A percentile compares a stretch with the other conserved stretches of the same genome.
These are phyloP conservation scores for Megastigmus dorsalis DNA, from an alignment of 2,888 invertebrate species.

Conservation along the genomic window DNA sequence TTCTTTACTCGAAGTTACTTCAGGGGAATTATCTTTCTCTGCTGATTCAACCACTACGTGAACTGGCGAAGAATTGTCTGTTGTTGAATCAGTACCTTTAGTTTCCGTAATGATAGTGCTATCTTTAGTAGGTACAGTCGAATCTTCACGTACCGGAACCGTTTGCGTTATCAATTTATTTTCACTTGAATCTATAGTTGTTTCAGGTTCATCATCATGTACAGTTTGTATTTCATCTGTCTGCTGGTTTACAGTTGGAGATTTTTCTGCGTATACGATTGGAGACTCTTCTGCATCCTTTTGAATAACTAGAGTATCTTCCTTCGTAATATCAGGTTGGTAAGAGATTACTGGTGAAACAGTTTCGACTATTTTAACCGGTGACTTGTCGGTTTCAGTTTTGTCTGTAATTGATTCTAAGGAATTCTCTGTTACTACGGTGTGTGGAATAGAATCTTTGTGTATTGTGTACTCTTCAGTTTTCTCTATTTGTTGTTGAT, in stretches of 20 bases:
- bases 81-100: neutral
- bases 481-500: neutral
- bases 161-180: conserved; percentile 27
- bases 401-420: conserved; percentile 4
- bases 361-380: conserved; percentile 1
- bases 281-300: neutral
- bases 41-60: neutral
- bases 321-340: neutral
- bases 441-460: neutral
- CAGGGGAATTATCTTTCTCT: neutral
- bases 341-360: neutral
- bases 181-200: conserved; percentile 1
- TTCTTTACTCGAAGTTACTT: neutral
- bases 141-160: conserved; percentile 1
- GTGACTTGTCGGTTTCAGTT: conserved; percentile 4
- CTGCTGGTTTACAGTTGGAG: neutral
- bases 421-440: neutral
- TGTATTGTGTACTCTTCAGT: neutral
- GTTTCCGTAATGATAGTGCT: conserved; percentile 1
- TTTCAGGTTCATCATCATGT: neutral
- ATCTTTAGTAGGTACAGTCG: neutral
- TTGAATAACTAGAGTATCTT: neutral
- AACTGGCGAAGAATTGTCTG: neutral
- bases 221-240: neutral
- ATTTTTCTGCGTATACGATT: neutral